Evolutionary conservation across 2,888 invertebrate genomes (phyloP).

Genomic region (Orchesellides sinensis): DNA sequence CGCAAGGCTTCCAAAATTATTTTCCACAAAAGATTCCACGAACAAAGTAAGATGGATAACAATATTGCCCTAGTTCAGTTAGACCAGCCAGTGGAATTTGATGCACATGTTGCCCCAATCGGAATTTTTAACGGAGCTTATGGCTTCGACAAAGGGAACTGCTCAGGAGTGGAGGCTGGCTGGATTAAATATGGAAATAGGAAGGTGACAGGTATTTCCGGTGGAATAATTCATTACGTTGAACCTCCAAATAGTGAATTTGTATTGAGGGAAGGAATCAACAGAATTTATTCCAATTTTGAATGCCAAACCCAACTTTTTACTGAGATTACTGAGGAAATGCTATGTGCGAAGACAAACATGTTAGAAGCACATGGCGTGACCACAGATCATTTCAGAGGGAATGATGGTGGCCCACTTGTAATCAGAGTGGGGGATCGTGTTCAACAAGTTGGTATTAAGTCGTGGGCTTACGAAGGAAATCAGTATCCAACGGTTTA

Average conservation of each 20-base stretch:
- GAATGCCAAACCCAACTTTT: constrained; percentile 60
- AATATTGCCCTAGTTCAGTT: constrained; percentile 69
- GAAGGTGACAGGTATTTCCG: constrained; percentile 66
- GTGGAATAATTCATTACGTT: constrained; percentile 67
- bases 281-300: constrained; percentile 56
- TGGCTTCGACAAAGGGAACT: constrained; percentile 65
- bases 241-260: constrained; percentile 69
- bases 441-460: constrained; percentile 69
- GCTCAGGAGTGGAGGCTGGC: constrained; percentile 65
- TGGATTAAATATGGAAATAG: constrained; percentile 69
- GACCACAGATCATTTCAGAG: constrained; percentile 58
- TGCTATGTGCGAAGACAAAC: constrained; percentile 70
- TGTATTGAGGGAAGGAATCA: constrained; percentile 64
- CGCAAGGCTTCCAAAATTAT: constrained; percentile 67
- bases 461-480: constrained; percentile 72
- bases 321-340: constrained; percentile 65
- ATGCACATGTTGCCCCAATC: constrained; percentile 67
- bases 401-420: constrained; percentile 70
- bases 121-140: constrained; percentile 58
- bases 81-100: constrained; percentile 66
- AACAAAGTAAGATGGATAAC: constrained; percentile 71
- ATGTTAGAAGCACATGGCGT: constrained; percentile 64
- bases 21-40: constrained; percentile 69
- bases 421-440: constrained; percentile 64
- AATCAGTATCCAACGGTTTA: constrained; percentile 69